Base-by-base conservation (phyloP, 1,140 invertebrate species). In the Cardiocondyla obscurior region DNA sequence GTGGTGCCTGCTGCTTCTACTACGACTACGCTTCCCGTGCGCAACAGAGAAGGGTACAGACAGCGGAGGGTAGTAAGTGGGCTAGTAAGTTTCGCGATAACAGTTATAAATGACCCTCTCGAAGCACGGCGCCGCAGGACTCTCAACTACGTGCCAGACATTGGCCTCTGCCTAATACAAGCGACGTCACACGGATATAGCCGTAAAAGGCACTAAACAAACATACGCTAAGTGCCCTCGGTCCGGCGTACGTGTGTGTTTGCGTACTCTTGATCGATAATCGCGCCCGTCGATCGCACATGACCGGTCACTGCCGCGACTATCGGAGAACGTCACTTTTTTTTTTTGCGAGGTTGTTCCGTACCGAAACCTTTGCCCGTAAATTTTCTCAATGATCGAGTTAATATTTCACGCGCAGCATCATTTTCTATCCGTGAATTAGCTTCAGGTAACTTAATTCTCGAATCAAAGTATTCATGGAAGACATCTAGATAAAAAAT, bases 61-160 rank as follows among this genome's bases (percentile, higher is more conserved):
- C 85, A 86, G 85, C 19, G 69, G 64, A 84, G 85, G 81, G 85
- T 87, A 87, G 86, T 88, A 88, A 88, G 86, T 88, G 86, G 86
- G 85, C 86, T 88, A 88, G 86, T 88, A 88, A 88, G 86, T 88
- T 86, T 88, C 86, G 44, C 86, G 86, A 87, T 88, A 88, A 88
- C 86, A 88, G 86, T 88, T 88, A 88, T 88, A 88, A 88, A 88
- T 88, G 86, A 88, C 86, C 82, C 86, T 88, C 86, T 88, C 82
- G 86, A 87, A 88, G 70, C 82, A 42, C 70, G 85, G 86, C 86
- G 86, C 86, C 86, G 82, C 73, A 79, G 62, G 82, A 82, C 85
- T 83, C 86, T 77, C 73, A 82, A 46, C 74, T 36, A 57, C 39
- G 58, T 46, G 49, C 86, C 85, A 88, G 82, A 88, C 70, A 76